These are phyloP conservation scores for Lysandra coridon DNA, from an alignment of 2,888 invertebrate species.

Conservation along the genomic window DNA sequence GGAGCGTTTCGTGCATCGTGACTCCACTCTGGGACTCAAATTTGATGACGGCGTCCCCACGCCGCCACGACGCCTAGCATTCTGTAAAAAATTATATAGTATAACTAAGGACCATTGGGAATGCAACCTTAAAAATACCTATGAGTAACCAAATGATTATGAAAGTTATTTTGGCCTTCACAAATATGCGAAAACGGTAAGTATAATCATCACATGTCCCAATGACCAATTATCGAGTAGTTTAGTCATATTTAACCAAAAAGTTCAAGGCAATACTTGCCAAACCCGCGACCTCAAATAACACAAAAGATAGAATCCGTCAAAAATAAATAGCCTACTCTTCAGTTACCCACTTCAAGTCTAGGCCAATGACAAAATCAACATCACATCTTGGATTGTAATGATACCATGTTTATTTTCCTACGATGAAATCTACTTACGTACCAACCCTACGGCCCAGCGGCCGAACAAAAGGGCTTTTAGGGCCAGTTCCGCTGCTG, in stretches of 20 bases:
- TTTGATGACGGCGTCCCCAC: too few relatives aligned
- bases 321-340: not conserved
- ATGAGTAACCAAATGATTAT: not conserved
- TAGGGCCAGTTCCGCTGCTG: slow-evolving; percentile 46
- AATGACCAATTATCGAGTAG: slow-evolving; percentile 13
- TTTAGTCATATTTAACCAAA: not conserved
- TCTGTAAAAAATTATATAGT: too few relatives aligned
- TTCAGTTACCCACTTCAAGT: not conserved
- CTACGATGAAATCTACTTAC: not conserved
- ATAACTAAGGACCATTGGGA: too few relatives aligned
- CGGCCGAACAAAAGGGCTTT: slow-evolving; percentile 38
- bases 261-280: not conserved
- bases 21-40: too few relatives aligned
- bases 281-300: not conserved
- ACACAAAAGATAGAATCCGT: slow-evolving; percentile 8
- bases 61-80: too few relatives aligned
- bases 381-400: not conserved
- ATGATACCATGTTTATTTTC: not conserved
- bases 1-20: too few relatives aligned
- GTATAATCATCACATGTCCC: slow-evolving; percentile 7
- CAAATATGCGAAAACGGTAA: slow-evolving; percentile 4
- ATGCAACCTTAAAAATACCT: not conserved
- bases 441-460: not conserved
- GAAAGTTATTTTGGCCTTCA: slow-evolving; percentile 6
- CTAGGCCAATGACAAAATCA: not conserved